Evolutionary conservation across 2,888 invertebrate genomes (phyloP), one percentile per base, ranked within the genome.

Genomic region (Raillietiella orientalis): DNA sequence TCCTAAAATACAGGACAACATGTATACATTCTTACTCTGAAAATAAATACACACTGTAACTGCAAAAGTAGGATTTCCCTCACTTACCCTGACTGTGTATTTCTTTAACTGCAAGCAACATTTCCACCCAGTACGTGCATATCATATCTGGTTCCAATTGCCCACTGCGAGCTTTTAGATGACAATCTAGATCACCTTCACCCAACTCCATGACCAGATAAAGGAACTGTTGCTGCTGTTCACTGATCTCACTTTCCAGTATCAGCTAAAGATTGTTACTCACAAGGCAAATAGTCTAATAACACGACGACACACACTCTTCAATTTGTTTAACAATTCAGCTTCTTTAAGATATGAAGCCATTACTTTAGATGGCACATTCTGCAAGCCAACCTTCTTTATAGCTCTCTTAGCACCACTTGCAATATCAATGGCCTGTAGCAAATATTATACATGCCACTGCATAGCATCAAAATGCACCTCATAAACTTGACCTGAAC

Each of bases 321-420:
- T 77, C 19, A 90, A 53, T 37, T 63, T 62, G 20, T 64, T 50
- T 31, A 93, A 52, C 35, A 84, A 50, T 29, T 63, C 56, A 24
- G 87, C 72, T 52, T 93, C 93, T 39, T 90, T 82, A 33, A 70
- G 52, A 44, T 72, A 87, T n/a, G n/a, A n/a, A n/a, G n/a, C n/a
- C n/a, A n/a, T n/a, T n/a, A n/a, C n/a, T n/a, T n/a, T n/a, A n/a
- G n/a, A n/a, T n/a, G n/a, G n/a, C n/a, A n/a, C n/a, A n/a, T n/a
- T n/a, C n/a, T n/a, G n/a, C n/a, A n/a, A n/a, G n/a, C n/a, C n/a
- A n/a, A n/a, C n/a, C n/a, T n/a, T n/a, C n/a, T n/a, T n/a, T n/a
- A n/a, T n/a, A n/a, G n/a, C n/a, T n/a, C n/a, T n/a, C n/a, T n/a
- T n/a, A n/a, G n/a, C n/a, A n/a, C n/a, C n/a, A n/a, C n/a, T n/a